These are phyloP conservation scores for Volucella zonaria DNA, from an alignment of 2,888 invertebrate species.

Conservation along the genomic window DNA sequence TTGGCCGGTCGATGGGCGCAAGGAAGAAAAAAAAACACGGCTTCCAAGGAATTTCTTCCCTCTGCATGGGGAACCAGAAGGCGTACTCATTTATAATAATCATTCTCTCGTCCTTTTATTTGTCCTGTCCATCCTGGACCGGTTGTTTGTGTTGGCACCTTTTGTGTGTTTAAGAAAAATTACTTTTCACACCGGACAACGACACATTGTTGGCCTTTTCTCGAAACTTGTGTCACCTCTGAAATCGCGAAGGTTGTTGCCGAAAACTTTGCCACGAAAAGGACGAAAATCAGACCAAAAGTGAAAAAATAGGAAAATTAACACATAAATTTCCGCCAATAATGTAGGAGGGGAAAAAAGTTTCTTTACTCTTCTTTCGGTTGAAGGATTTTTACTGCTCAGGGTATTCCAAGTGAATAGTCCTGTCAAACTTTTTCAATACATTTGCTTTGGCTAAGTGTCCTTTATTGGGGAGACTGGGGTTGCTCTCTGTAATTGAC, in stretches of 20 bases:
- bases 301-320: conserved; percentile 78
- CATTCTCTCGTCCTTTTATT: conserved; percentile 65
- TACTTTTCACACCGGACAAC: conserved; percentile 73
- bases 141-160: conserved; percentile 75
- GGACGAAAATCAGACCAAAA: conserved; percentile 73
- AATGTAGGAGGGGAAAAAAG: conserved; percentile 35
- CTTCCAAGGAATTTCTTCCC: conserved; percentile 33
- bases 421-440: conserved; percentile 78
- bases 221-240: conserved; percentile 38
- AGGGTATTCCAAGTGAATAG: conserved; percentile 78
- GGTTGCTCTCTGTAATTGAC: conserved; percentile 42
- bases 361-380: conserved; percentile 55
- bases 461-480: conserved; percentile 17
- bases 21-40: conserved; percentile 22
- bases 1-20: conserved; percentile 50
- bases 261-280: conserved; percentile 61
- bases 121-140: conserved; percentile 40
- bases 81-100: conserved; percentile 69
- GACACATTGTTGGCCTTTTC: conserved; percentile 51
- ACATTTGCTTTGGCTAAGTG: conserved; percentile 71
- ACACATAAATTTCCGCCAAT: conserved; percentile 81
- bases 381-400: conserved; percentile 65
- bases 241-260: conserved; percentile 28
- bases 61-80: background rate
- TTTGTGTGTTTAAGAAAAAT: conserved; percentile 76